phyloP scores from a whole-genome alignment of 2,888 invertebrate genomes.

The Nezara viridula region DNA sequence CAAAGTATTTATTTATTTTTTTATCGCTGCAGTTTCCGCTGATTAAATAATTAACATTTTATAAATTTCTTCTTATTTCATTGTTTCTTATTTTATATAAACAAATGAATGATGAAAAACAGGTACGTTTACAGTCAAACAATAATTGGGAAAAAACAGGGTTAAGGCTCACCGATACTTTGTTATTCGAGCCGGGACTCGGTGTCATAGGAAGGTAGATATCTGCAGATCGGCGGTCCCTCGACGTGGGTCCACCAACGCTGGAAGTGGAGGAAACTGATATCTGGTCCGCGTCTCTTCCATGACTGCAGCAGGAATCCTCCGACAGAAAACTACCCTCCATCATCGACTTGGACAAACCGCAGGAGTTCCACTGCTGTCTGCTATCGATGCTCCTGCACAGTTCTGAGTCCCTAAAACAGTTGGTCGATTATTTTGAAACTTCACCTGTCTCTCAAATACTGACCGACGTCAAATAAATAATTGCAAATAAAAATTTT shows the following conservation, averaged over 20 bases:
- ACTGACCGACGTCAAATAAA: not conserved
- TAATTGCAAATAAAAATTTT: too few species aligned
- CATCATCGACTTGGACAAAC: slow-evolving; percentile 71
- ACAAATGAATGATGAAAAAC: slow-evolving; percentile 22
- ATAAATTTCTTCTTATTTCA: too few species aligned
- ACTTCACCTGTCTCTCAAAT: not conserved
- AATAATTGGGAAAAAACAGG: slow-evolving; percentile 29
- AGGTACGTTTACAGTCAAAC: slow-evolving; percentile 39
- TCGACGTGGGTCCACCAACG: slow-evolving; percentile 71
- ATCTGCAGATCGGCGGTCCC: slow-evolving; percentile 64
- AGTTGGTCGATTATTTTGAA: not conserved
- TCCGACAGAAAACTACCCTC: slow-evolving; percentile 74
- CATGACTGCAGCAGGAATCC: slow-evolving; percentile 68
- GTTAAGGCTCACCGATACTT: slow-evolving; percentile 74
- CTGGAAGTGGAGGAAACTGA: slow-evolving; percentile 76
- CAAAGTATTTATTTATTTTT: too few species aligned
- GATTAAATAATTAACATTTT: too few species aligned
- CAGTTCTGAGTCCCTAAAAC: slow-evolving; percentile 62
- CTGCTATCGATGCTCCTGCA: slow-evolving; percentile 63
- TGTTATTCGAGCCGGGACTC: slow-evolving; percentile 74
- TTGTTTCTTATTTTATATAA: too few species aligned
- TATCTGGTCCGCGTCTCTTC: slow-evolving; percentile 75
- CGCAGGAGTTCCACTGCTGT: slow-evolving; percentile 64
- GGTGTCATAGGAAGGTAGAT: slow-evolving; percentile 76
- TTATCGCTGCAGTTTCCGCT: too few species aligned